Conservation (phyloP, 2,113 vertebrate genomes). For the Muscicapa adusta region DNA sequence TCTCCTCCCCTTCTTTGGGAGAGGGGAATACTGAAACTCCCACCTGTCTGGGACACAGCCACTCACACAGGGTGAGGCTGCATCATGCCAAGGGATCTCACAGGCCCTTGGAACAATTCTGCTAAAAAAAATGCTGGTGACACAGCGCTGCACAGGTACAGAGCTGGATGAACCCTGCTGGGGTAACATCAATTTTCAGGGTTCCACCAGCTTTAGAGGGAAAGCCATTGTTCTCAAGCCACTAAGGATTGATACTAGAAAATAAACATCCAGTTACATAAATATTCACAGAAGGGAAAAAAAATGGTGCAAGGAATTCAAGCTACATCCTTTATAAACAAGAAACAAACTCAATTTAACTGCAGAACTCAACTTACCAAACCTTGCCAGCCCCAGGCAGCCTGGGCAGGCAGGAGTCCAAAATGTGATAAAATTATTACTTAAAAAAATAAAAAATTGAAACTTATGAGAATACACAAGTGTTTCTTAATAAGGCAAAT, state of each 20-base stretch:
- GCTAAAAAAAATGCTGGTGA: neutral
- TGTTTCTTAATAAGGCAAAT: neutral
- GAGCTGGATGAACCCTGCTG: neutral
- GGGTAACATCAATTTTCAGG: neutral
- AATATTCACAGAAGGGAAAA: neutral
- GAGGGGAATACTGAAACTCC: neutral
- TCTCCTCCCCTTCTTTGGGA: neutral
- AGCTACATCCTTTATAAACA: neutral
- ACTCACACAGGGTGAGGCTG: neutral
- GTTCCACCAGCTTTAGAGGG: neutral
- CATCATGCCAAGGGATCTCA: accelerated
- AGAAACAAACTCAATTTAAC: neutral
- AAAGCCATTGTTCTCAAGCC: neutral
- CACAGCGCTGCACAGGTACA: accelerated
- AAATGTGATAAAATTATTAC: neutral
- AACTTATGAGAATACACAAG: neutral
- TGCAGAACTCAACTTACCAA: neutral
- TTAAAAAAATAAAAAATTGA: neutral
- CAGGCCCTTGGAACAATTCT: neutral
- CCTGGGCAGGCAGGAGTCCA: neutral
- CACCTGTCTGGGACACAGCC: accelerated
- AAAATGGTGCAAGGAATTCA: neutral
- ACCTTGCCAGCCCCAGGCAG: neutral
- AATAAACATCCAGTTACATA: neutral
- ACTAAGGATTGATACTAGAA: neutral